These are phyloP conservation scores for Bradynema listronoti DNA, from an alignment of 1,140 invertebrate genomes.

Conservation along the genomic window DNA sequence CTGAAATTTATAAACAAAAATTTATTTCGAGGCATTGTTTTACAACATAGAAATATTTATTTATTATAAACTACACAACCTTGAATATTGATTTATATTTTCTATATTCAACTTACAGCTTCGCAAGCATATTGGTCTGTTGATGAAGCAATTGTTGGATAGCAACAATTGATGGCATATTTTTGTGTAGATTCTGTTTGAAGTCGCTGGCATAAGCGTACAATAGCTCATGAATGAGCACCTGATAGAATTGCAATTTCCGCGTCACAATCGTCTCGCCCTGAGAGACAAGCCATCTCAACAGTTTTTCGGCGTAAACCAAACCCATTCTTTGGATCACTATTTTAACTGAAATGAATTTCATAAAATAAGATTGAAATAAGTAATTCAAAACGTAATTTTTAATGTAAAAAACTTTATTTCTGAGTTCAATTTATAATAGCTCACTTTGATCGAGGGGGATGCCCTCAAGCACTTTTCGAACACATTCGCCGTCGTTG, in stretches of 20 bases:
- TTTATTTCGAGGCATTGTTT: too few species aligned
- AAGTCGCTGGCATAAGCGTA: constrained; percentile 19
- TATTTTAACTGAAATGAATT: constrained; percentile 17
- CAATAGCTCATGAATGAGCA: constrained; percentile 29
- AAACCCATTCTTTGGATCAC: constrained; percentile 15
- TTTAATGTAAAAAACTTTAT: constrained; percentile 9
- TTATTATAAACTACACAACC: too few species aligned
- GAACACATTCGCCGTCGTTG: constrained; percentile 30
- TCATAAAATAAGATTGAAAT: neutral
- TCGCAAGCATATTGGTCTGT: constrained; percentile 15
- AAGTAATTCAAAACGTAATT: neutral
- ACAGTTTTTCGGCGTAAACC: constrained; percentile 23
- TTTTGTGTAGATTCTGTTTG: constrained; percentile 12
- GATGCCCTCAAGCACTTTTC: constrained; percentile 20
- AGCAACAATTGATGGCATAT: constrained; percentile 14
- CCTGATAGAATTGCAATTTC: constrained; percentile 26
- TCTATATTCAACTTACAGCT: constrained; percentile 17
- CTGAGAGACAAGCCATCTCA: constrained; percentile 16
- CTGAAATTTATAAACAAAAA: too few species aligned
- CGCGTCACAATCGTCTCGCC: constrained; percentile 2
- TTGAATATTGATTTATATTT: too few species aligned
- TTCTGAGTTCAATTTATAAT: too few species aligned
- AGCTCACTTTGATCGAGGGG: constrained; percentile 31
- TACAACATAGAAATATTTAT: too few species aligned
- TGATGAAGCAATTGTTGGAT: constrained; percentile 25